phyloP scores from a whole-genome alignment of 1,140 invertebrate genomes.

The Belonocnema kinseyi region DNA sequence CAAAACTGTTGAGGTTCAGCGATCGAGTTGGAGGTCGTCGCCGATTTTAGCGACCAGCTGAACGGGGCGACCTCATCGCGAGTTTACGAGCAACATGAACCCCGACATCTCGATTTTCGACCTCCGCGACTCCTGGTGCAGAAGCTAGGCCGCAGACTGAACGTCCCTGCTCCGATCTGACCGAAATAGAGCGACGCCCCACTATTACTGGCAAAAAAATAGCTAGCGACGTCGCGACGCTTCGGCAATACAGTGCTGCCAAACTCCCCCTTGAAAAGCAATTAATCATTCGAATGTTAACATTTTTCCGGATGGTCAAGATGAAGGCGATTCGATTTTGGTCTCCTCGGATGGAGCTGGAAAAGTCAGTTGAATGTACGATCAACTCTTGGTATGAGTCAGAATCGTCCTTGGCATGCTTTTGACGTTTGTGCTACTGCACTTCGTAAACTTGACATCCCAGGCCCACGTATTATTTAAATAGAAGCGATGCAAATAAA shows the following conservation, averaged over 20 bases:
- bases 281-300: constrained; percentile 27
- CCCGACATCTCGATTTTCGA: constrained; percentile 40
- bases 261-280: neutral
- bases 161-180: constrained; percentile 61
- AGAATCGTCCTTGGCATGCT: too few species aligned
- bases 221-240: constrained; percentile 49
- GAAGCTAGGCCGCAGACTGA: constrained; percentile 68
- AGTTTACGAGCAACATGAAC: constrained; percentile 7
- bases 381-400: too few species aligned
- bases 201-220: constrained; percentile 45
- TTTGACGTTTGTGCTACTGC: too few species aligned
- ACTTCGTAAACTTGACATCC: too few species aligned
- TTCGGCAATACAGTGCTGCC: constrained; percentile 19
- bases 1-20: neutral
- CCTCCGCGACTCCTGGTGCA: constrained; percentile 55
- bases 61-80: constrained; percentile 26
- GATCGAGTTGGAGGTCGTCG: constrained; percentile 9
- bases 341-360: too few species aligned
- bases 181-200: constrained; percentile 70
- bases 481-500: too few species aligned
- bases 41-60: constrained; percentile 31
- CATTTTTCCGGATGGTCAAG: neutral
- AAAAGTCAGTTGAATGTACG: too few species aligned
- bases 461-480: too few species aligned
- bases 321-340: neutral